Evolutionary conservation across 2,797 vertebrate genomes (phyloP).

Genomic region (Tenualosa thibaudeaui): DNA sequence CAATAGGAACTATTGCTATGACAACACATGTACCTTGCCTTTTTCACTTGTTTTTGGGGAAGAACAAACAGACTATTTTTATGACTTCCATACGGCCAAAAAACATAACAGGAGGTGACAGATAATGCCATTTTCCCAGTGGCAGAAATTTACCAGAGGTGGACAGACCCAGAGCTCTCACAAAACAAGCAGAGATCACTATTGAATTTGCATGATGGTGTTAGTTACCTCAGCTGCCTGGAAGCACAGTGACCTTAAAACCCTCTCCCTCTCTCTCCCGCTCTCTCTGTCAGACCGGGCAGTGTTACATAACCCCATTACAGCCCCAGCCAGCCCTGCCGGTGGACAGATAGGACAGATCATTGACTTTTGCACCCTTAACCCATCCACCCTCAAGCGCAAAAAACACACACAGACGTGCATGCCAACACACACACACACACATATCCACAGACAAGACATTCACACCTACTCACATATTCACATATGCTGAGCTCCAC

Average conservation of each 20-base stretch:
- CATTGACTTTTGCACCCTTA: constrained; percentile 34
- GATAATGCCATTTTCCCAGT: not conserved
- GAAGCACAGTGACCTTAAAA: constrained; percentile 38
- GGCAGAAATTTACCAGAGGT: not conserved
- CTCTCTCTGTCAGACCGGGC: not conserved
- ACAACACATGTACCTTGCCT: not conserved
- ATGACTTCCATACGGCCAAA: not conserved
- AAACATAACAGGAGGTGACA: not conserved
- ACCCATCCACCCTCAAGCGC: not conserved
- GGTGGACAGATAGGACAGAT: constrained; percentile 26
- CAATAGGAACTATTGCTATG: not conserved
- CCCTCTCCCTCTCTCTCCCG: not conserved
- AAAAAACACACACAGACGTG: not conserved
- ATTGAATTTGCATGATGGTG: constrained; percentile 58
- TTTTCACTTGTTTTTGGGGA: not conserved
- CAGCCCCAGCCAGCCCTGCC: constrained; percentile 31
- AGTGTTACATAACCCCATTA: constrained; percentile 57
- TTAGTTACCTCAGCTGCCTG: constrained; percentile 55
- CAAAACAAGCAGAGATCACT: constrained; percentile 47
- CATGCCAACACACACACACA: constrained; percentile 18
- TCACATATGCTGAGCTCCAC: not conserved
- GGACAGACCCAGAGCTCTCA: constrained; percentile 3
- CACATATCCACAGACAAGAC: not conserved
- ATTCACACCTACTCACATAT: not conserved
- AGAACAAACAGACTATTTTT: not conserved